phyloP scores from a whole-genome alignment of 2,888 invertebrate species.

The Zygogramma bicolorata region DNA sequence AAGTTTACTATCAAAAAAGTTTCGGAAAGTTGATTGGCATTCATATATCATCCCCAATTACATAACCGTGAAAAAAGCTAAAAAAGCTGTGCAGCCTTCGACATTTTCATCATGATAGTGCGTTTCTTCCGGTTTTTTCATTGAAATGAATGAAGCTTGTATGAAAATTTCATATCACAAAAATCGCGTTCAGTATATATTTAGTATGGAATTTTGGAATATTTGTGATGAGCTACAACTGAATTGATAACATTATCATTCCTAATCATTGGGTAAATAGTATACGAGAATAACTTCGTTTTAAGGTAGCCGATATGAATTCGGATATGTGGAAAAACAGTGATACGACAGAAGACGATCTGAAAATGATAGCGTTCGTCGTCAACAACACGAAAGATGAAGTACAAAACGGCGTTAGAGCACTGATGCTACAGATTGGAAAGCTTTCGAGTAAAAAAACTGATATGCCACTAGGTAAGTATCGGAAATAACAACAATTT shows the following conservation, averaged over 20 bases:
- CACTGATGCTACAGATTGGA: conserved; percentile 60
- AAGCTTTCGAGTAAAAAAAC: conserved; percentile 52
- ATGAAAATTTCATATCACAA: conserved; percentile 6
- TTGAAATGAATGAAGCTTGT: no score
- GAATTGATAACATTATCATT: neutral
- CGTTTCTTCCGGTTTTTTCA: no score
- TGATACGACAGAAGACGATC: conserved; percentile 45
- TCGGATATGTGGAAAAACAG: conserved; percentile 72
- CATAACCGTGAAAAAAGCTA: no score
- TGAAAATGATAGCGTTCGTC: conserved; percentile 44
- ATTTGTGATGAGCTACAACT: neutral
- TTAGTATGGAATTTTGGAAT: neutral
- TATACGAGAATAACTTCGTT: conserved; percentile 12
- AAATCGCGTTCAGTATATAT: neutral
- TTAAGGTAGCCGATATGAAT: conserved; percentile 74
- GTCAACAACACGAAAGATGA: conserved; percentile 57
- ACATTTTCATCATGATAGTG: no score
- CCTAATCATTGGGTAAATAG: neutral
- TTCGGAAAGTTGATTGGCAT: no score
- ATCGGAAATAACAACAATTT: no score
- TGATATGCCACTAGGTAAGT: conserved; percentile 39
- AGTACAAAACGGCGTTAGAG: conserved; percentile 60
- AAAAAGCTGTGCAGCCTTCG: no score
- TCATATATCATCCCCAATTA: no score
- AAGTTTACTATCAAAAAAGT: no score